Base-by-base conservation (phyloP, 2,888 invertebrate species). In the Anthoptus insignis region DNA sequence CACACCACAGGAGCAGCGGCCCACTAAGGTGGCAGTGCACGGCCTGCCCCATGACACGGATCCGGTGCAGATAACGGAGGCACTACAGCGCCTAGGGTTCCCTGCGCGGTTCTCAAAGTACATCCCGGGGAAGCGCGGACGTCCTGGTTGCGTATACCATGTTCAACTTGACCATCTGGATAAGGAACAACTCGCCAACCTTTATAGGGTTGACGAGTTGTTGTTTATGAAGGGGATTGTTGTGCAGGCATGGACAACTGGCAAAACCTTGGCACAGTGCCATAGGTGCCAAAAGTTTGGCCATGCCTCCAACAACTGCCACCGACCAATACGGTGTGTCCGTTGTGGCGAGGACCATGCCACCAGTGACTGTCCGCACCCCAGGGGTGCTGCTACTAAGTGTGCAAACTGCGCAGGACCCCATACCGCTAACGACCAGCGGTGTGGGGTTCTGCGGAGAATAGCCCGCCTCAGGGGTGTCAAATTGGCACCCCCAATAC, bases 281-380 rank as follows among this genome's bases (percentile, higher is more conserved):
- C 65, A 68, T 56, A 16, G 69, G 1, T 76, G 77, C 66, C 74
- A 75, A 6, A 37, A 57, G 0, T 75, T 75, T 19, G 16, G 74
- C 6, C 74, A 77, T 59, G 58, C 67, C n/a, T 66, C 64, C 8
- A 63, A 66, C 21, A 59, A 68, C 39, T 77, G 75, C 65, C 74
- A 77, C 59, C 64, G 68, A 1, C 22, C 4, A 3, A 24, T 22
- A 13, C 59, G 58, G 2, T 63, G 63, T 14, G 58, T 53, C n/a
- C 24, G 54, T 1, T 65, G 65, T 13, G 65, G 65, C 1, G 54
- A 27, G 2, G 11, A 47, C 4, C 64, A 64, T 9, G 34, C 64
- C 14, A 57, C 64, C 7, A 71, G 69, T 59, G 27, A 63, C 3
- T 37, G 37, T 14, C 37, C 37, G 1, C n/a, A 14, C 3, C 37